Conservation (phyloP, 2,797 vertebrate species). For the Tokudaia muenninki region DNA sequence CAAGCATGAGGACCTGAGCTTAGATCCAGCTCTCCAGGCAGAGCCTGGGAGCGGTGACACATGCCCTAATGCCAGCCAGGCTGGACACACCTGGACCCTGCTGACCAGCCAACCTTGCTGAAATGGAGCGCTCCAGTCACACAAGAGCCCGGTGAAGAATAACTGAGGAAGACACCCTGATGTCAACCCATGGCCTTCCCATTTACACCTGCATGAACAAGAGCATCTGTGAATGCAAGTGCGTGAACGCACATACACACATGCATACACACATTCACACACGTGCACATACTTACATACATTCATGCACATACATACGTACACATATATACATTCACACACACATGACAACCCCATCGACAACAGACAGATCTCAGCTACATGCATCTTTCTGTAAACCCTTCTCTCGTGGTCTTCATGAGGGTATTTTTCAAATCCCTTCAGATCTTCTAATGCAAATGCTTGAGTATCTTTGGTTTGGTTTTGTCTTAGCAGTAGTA, state of each 20-base stretch:
- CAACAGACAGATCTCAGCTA: not conserved
- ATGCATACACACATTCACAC: not conserved
- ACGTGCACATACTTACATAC: not conserved
- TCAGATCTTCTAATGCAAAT: not conserved
- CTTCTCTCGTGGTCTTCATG: not conserved
- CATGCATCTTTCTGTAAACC: not conserved
- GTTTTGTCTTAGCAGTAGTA: not conserved
- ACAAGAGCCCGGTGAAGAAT: not conserved
- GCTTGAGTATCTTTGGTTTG: not conserved
- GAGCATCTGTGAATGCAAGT: not conserved
- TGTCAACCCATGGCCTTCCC: not conserved
- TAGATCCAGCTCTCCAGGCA: too few species aligned
- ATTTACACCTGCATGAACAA: not conserved
- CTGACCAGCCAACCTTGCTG: not conserved
- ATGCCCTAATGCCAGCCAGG: not conserved
- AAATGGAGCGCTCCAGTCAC: not conserved
- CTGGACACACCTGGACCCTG: not conserved
- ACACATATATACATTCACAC: not conserved
- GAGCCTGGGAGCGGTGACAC: not conserved
- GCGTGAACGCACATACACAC: not conserved
- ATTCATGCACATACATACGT: too few species aligned
- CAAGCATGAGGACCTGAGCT: not conserved
- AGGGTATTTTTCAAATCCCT: not conserved
- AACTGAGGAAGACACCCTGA: not conserved
- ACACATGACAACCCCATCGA: not conserved